phyloP scores from a whole-genome alignment of 2,797 vertebrate genomes.

The Pseudocheirus occidentalis region DNA sequence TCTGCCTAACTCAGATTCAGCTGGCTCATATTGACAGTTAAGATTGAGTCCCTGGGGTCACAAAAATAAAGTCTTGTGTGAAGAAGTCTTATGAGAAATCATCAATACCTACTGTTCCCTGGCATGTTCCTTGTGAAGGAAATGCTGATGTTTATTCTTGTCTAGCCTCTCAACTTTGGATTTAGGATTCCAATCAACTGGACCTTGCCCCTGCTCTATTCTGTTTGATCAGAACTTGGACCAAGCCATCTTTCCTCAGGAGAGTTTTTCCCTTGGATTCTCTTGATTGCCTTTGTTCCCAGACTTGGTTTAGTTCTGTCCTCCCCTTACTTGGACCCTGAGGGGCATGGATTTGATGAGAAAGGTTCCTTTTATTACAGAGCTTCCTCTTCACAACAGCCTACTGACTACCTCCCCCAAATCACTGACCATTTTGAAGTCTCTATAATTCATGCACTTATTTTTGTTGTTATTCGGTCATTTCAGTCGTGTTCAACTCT shows the following conservation, averaged over 20 bases:
- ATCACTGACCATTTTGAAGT: neutral
- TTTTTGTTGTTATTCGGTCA: neutral
- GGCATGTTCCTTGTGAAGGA: neutral
- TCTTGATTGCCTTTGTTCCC: neutral
- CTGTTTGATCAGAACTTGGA: neutral
- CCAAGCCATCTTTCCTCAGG: neutral
- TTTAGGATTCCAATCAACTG: neutral
- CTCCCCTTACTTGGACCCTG: neutral
- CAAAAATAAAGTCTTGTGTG: neutral
- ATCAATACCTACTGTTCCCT: neutral
- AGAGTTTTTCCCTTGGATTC: neutral
- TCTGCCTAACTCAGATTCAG: neutral
- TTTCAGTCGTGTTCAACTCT: neutral
- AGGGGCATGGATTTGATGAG: neutral
- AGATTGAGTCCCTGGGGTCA: neutral
- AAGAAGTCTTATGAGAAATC: neutral
- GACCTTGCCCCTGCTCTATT: neutral
- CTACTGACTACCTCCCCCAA: neutral
- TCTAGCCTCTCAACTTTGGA: neutral
- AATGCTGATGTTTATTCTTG: neutral
- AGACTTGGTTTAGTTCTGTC: neutral
- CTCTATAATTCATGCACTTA: neutral
- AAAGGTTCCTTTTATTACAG: neutral
- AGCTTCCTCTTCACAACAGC: neutral
- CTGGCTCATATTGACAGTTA: neutral